Evolutionary conservation across 1,140 invertebrate species (phyloP), one percentile per base, ranked within the genome.

Genomic region (Trypoxylus dichotomus): DNA sequence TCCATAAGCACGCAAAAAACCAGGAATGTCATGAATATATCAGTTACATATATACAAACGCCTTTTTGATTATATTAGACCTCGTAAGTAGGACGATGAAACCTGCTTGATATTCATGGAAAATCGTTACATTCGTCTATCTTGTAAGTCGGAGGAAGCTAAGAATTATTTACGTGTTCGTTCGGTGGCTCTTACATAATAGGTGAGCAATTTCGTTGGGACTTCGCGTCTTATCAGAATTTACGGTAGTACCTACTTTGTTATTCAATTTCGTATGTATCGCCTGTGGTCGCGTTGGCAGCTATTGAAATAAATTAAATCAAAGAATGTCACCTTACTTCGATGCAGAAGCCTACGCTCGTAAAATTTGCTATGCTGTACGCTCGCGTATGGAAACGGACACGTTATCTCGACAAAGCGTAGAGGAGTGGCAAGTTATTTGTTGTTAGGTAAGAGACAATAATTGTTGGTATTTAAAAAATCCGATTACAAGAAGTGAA

Each of bases 201-300:
- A 68, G 60, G 60, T 68, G 60, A 68, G 60, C 60, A 68, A 68
- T 68, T 68, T 29, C 24, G 60, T 15, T 21, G 60, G 24, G 60
- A 68, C 27, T 8, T 68, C 60, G 60, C 24, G 60, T 68, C 24
- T 68, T 68, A 27, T 68, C 60, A 68, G 60, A 21, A 68, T 68
- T 68, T 68, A 68, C 60, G 47, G n/a, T 25, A 68, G 21, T 68
- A 68, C 24, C 60, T 68, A 68, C 24, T 68, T 68, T 68, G 60
- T 68, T 68, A 68, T 68, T 68, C 60, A 68, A 68, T 68, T 68
- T 27, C 60, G 60, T 13, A 68, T 68, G 60, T 68, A 68, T 68
- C 60, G 60, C 60, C 15, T 3, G 47, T 54, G 47, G 47, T 54
- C 47, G 47, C 19, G 47, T 54, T 54, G 19, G 47, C 19, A 54